A percentile compares a stretch with the other conserved stretches of the same genome.
phyloP scores from a whole-genome alignment of 2,888 invertebrate genomes.

The Heliconius erato region DNA sequence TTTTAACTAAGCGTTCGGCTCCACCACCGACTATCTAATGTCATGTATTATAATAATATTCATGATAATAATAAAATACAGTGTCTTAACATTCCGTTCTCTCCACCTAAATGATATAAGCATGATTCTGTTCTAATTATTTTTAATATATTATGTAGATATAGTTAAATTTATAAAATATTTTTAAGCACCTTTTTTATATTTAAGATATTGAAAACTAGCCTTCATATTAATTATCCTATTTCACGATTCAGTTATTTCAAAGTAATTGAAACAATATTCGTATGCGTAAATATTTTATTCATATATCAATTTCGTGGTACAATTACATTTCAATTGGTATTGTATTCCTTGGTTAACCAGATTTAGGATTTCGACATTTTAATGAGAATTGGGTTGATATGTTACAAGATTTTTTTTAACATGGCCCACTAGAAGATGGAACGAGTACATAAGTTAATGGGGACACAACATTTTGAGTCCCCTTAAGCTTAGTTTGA shows the following conservation, averaged over 20 bases:
- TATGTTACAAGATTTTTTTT: slow-evolving; percentile 17
- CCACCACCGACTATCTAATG: no score
- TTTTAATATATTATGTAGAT: background rate
- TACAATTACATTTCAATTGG: slow-evolving; percentile 32
- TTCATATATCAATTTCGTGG: slow-evolving; percentile 36
- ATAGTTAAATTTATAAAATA: background rate
- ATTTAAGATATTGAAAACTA: background rate
- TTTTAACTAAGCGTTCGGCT: no score
- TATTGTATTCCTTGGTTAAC: slow-evolving; percentile 42
- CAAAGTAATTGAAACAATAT: slow-evolving; percentile 33
- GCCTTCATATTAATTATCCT: slow-evolving; percentile 17
- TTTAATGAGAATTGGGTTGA: slow-evolving; percentile 28
- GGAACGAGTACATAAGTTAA: slow-evolving; percentile 74
- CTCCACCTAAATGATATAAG: no score
- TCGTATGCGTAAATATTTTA: slow-evolving; percentile 35
- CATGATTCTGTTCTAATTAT: background rate
- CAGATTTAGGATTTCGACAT: slow-evolving; percentile 34
- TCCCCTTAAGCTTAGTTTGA: slow-evolving; percentile 63
- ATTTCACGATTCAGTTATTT: slow-evolving; percentile 4
- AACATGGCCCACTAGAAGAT: slow-evolving; percentile 58
- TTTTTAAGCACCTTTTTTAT: background rate
- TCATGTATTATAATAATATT: no score
- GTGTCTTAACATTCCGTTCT: no score
- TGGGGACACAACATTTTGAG: slow-evolving; percentile 62
- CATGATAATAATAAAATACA: no score